These are phyloP conservation scores for Myotis lucifugus DNA, from an alignment of 2,113 vertebrate species.

Conservation along the genomic window DNA sequence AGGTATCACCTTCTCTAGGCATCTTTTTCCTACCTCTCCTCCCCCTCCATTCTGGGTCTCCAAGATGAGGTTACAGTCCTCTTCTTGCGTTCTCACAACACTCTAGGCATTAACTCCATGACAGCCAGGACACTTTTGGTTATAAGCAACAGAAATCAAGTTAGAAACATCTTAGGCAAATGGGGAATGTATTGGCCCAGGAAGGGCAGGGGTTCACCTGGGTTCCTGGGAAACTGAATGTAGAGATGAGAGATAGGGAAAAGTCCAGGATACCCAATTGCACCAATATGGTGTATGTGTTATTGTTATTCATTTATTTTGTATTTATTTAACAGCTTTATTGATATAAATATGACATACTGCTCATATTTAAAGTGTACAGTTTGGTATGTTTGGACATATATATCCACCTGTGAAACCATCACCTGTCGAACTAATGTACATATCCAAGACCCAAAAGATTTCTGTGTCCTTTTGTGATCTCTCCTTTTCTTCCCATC, in stretches of 20 bases:
- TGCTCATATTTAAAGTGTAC: not conserved
- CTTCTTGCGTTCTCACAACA: not conserved
- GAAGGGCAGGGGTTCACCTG: not conserved
- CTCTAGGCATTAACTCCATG: not conserved
- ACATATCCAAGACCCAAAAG: not conserved
- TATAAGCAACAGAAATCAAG: not conserved
- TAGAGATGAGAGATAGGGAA: not conserved
- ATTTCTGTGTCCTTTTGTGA: not conserved
- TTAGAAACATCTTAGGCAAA: conserved; percentile 7
- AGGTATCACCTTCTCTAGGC: not conserved
- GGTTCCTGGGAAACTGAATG: not conserved
- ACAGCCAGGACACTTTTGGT: not conserved
- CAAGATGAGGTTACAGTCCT: not conserved
- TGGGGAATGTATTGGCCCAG: not conserved
- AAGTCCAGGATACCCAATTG: too few species aligned
- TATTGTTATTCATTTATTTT: not conserved
- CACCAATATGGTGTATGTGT: not conserved
- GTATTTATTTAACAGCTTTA: not conserved
- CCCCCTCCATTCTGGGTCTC: not conserved
- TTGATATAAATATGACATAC: not conserved
- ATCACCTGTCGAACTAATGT: not conserved
- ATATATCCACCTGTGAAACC: not conserved
- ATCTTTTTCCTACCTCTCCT: not conserved
- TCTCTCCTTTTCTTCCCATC: not conserved
- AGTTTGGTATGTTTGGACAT: not conserved